A percentile compares a stretch with the other conserved stretches of the same genome.
Conservation (phyloP, 2,888 invertebrate genomes). For the Diaprepes abbreviatus region DNA sequence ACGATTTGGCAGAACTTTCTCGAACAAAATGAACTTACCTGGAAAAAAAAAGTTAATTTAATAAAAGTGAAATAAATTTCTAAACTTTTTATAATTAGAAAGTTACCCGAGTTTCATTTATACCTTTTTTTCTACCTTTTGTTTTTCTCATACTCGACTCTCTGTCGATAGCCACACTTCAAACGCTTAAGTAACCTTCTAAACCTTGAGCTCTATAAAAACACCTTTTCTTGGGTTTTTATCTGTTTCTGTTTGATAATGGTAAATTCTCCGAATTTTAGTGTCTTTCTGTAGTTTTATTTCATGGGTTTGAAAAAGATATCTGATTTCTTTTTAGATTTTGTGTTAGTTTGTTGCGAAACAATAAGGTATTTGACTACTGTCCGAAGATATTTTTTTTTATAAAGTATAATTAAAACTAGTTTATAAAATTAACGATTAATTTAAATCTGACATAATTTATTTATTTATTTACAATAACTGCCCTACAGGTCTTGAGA, state of each 20-base stretch:
- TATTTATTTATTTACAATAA: no score
- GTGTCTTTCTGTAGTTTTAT: background rate
- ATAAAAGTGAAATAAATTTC: background rate
- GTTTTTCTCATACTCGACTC: background rate
- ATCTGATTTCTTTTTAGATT: background rate
- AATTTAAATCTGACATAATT: no score
- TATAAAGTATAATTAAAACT: no score
- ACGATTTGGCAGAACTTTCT: no score
- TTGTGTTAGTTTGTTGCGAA: no score
- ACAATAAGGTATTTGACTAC: no score
- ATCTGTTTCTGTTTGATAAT: background rate
- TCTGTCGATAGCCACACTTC: background rate
- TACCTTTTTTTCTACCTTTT: conserved; percentile 7
- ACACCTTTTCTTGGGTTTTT: conserved; percentile 5
- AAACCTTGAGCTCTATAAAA: conserved; percentile 2
- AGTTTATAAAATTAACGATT: no score
- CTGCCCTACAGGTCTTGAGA: no score
- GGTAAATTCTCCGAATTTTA: conserved; percentile 4
- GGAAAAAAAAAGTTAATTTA: conserved; percentile 1
- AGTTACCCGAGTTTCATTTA: conserved; percentile 1
- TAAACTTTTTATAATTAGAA: background rate
- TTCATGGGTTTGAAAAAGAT: no score
- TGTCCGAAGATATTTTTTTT: no score
- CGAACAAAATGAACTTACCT: conserved; percentile 8
- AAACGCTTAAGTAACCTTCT: conserved; percentile 4